Percentiles rank a stretch among this genome's conserved stretches.
These are phyloP conservation scores for Corydoras sp. DNA, from an alignment of 2,113 vertebrate genomes.

Conservation along the genomic window DNA sequence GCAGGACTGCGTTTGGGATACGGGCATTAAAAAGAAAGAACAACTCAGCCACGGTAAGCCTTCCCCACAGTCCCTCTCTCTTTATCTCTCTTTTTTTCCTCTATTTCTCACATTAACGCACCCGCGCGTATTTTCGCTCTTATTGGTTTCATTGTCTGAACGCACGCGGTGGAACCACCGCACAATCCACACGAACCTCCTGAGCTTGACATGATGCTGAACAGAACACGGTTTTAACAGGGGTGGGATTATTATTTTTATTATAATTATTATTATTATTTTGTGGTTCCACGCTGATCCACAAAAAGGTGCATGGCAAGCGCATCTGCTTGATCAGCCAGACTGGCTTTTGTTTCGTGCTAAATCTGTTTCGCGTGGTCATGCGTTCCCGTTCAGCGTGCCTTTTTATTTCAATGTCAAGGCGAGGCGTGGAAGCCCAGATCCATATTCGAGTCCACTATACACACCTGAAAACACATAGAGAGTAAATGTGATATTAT, in stretches of 20 bases:
- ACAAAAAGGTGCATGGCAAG: background rate
- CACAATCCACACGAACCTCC: constrained; percentile 1
- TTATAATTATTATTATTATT: no score
- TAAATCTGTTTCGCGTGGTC: background rate
- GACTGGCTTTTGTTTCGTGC: constrained; percentile 40
- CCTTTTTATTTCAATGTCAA: constrained; percentile 51
- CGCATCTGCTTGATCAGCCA: no score
- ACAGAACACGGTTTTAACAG: background rate
- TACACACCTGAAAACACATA: no score
- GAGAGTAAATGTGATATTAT: no score
- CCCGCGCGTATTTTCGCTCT: no score
- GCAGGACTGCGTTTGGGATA: constrained; percentile 30
- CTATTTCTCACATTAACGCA: no score
- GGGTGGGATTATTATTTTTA: background rate
- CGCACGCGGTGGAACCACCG: background rate
- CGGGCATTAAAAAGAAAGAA: background rate
- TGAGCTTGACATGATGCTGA: background rate
- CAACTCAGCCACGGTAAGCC: constrained; percentile 25
- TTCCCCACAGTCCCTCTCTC: no score
- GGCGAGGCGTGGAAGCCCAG: constrained; percentile 39
- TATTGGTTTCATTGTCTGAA: background rate
- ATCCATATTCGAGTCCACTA: no score
- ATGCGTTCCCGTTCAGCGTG: background rate
- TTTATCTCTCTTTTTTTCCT: no score
- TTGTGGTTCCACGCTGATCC: no score